Evolutionary conservation across 2,797 vertebrate genomes (phyloP).

Genomic region (Paratrypauchen microcephalus): DNA sequence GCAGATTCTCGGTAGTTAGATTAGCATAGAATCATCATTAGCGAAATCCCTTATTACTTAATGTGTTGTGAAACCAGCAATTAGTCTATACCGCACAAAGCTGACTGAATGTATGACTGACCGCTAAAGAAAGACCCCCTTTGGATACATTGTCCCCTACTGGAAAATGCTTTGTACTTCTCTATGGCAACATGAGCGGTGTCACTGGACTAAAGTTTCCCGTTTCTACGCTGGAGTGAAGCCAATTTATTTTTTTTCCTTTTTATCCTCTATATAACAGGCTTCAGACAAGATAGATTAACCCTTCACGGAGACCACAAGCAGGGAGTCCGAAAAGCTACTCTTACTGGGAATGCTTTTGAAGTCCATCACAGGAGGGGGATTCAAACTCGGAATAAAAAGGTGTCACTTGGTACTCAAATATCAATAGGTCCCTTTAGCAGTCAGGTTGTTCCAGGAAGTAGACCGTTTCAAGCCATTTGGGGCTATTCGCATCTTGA

Average conservation of each 20-base stretch:
- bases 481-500: slow-evolving; percentile 45
- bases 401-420: slow-evolving; percentile 51
- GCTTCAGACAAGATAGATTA: slow-evolving; percentile 60
- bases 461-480: slow-evolving; percentile 43
- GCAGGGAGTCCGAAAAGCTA: slow-evolving; percentile 28
- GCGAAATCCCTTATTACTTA: slow-evolving; percentile 31
- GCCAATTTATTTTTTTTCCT: slow-evolving; percentile 28
- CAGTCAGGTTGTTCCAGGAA: slow-evolving; percentile 59
- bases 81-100: slow-evolving; percentile 35
- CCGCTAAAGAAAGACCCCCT: slow-evolving; percentile 37
- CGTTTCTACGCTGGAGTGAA: slow-evolving; percentile 51
- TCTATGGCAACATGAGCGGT: slow-evolving; percentile 54
- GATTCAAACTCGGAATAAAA: slow-evolving; percentile 45
- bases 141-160: slow-evolving; percentile 28
- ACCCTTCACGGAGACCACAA: slow-evolving; percentile 52
- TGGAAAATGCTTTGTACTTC: slow-evolving; percentile 44
- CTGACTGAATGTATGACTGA: slow-evolving; percentile 30
- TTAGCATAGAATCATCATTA: slow-evolving; percentile 30
- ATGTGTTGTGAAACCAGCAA: slow-evolving; percentile 25
- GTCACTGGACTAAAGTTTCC: slow-evolving; percentile 45
- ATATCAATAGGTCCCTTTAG: slow-evolving; percentile 62
- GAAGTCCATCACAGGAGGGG: slow-evolving; percentile 48
- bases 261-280: slow-evolving; percentile 45
- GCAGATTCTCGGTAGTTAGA: slow-evolving; percentile 13
- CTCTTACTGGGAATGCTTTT: slow-evolving; percentile 54